These are phyloP conservation scores for Pionites leucogaster DNA, from an alignment of 2,113 vertebrate species.

Conservation along the genomic window DNA sequence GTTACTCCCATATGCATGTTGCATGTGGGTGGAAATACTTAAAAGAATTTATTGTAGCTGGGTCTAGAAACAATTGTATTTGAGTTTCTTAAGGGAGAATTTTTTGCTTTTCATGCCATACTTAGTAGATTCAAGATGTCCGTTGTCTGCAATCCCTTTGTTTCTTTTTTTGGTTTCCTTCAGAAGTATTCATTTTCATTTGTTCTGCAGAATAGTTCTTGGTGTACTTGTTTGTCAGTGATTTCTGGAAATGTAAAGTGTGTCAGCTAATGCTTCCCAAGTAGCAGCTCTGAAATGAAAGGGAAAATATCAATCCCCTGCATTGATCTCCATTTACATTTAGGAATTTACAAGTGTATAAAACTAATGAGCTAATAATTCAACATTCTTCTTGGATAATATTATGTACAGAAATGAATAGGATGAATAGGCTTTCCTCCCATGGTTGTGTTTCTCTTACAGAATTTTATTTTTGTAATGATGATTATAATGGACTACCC, in stretches of 20 bases:
- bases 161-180: conserved; percentile 26
- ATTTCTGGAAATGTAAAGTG: conserved; percentile 40
- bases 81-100: conserved; percentile 7
- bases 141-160: not conserved
- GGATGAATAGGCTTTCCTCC: not conserved
- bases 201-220: conserved; percentile 44
- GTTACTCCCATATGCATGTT: not conserved
- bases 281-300: conserved; percentile 8
- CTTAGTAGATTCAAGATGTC: conserved; percentile 29
- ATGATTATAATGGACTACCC: not conserved
- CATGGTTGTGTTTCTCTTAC: not conserved
- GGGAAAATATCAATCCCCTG: not conserved
- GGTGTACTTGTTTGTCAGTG: conserved; percentile 53
- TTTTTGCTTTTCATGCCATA: not conserved
- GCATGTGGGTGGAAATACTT: not conserved
- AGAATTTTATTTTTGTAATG: conserved; percentile 10
- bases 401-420: not conserved
- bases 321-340: not conserved
- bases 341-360: conserved; percentile 17
- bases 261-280: conserved; percentile 26
- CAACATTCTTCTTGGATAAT: not conserved
- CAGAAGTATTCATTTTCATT: conserved; percentile 53
- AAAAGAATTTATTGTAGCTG: not conserved
- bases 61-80: not conserved
- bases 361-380: conserved; percentile 27